These are phyloP conservation scores for Lasioglossum baleicum DNA, from an alignment of 1,140 invertebrate genomes.

Conservation along the genomic window DNA sequence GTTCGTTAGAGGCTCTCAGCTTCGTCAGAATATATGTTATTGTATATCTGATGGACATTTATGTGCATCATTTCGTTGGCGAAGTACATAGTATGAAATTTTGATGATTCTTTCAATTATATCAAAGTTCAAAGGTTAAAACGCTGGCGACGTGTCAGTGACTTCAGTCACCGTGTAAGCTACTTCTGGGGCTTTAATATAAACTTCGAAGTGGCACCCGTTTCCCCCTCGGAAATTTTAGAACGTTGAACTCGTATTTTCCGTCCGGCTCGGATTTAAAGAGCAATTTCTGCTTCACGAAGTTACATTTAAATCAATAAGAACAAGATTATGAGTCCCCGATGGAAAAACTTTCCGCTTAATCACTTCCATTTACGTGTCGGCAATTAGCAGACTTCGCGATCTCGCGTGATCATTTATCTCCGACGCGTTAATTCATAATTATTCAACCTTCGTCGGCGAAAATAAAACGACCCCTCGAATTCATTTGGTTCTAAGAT, in stretches of 20 bases:
- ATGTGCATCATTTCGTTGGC: not conserved
- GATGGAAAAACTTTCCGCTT: slow-evolving; percentile 46
- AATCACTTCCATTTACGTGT: slow-evolving; percentile 38
- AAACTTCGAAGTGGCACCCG: slow-evolving; percentile 17
- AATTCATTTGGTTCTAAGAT: no score
- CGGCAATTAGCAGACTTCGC: slow-evolving; percentile 34
- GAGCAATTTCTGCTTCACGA: slow-evolving; percentile 23
- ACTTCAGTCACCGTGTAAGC: not conserved
- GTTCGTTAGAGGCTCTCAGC: no score
- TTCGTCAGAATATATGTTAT: no score
- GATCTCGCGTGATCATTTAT: slow-evolving; percentile 15
- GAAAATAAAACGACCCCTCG: no score
- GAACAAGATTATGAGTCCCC: slow-evolving; percentile 31
- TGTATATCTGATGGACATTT: no score
- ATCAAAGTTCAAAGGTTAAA: not conserved
- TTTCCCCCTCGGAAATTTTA: slow-evolving; percentile 14
- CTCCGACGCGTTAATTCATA: slow-evolving; percentile 9
- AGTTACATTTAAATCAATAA: slow-evolving; percentile 46
- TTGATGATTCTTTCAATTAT: not conserved
- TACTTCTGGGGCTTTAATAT: not conserved
- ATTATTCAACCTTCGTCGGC: not conserved
- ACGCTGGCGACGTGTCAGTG: not conserved
- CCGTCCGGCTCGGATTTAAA: not conserved
- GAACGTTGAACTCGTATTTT: slow-evolving; percentile 14
- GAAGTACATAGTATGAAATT: no score